Evolutionary conservation across 2,797 vertebrate genomes (phyloP).

Genomic region (Balearica regulorum): DNA sequence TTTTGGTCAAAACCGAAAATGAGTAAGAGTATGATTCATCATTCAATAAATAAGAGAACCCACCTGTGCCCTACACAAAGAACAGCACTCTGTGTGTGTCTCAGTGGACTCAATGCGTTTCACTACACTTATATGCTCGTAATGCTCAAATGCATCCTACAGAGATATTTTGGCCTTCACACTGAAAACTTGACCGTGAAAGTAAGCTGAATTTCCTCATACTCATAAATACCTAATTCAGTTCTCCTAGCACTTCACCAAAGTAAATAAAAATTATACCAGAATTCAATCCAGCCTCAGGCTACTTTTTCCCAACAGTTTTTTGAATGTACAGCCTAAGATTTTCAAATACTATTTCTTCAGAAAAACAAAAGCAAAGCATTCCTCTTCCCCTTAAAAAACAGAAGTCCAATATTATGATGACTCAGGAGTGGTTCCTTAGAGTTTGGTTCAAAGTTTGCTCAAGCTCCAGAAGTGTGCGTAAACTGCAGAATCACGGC

Average conservation of each 20-base stretch:
- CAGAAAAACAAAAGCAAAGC: neutral
- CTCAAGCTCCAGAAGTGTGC: neutral
- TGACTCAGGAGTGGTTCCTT: neutral
- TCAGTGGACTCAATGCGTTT: neutral
- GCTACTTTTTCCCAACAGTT: neutral
- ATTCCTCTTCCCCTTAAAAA: neutral
- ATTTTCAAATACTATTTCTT: neutral
- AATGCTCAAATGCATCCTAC: neutral
- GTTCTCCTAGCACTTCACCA: neutral
- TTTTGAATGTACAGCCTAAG: neutral
- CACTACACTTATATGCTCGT: neutral
- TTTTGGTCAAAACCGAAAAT: conserved; percentile 6
- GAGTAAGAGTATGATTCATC: neutral
- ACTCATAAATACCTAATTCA: neutral
- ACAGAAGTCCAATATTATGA: neutral
- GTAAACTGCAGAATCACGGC: neutral
- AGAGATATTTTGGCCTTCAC: neutral
- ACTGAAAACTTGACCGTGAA: neutral
- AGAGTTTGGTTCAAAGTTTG: neutral
- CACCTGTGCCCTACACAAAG: neutral
- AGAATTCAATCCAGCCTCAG: neutral
- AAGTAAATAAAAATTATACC: neutral
- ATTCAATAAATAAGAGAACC: neutral
- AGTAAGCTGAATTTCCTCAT: neutral
- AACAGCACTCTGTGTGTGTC: neutral